Evolutionary conservation across 2,888 invertebrate genomes (phyloP), one percentile per base, ranked within the genome.

Genomic region (Bombylius major): DNA sequence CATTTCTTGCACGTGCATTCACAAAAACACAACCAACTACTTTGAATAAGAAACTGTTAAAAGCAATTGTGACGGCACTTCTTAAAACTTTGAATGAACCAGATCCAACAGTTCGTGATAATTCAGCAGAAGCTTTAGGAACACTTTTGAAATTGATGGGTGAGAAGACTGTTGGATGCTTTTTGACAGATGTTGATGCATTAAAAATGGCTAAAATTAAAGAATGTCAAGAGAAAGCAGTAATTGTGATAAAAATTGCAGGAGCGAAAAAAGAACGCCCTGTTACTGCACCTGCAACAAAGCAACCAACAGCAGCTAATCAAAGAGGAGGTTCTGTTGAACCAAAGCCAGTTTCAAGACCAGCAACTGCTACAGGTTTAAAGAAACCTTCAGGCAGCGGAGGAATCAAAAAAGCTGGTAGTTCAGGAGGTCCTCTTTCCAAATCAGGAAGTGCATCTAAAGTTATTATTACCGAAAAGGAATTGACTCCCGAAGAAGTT

Each of bases 131-230:
- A 69, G 96, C 97, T 0, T 73, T 99, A 14, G 99, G 98, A 11
- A 95, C 94, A 0, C 84, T 93, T 1, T 86, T 94, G 77, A 96
- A 95, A 73, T 81, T 96, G 5, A 88, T 97, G 12, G 90, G 96
- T 3, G 97, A 98, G 67, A 95, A 94, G 72, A 82, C 84, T 46
- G 84, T 98, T 57, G 80, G 80, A 50, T 89, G 92, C 0, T 90
- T 92, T 69, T 79, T 97, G 32, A 82, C 83, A 2, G 97, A 97
- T 69, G 73, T 98, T 1, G 98, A 99, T 69, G 82, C 83, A 47
- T 75, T 95, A 39, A 98, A 97, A 75, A 87, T 95, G 81, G 82
- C 84, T 50, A 98, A 96, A 77, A 87, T 98, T 50, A 93, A 92
- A 72, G 98, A 98, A 70, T 89, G 83, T 66, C 87, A 87, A 64